These are phyloP conservation scores for Branchipolynoe longqiensis DNA, from an alignment of 2,888 invertebrate genomes.

Conservation along the genomic window DNA sequence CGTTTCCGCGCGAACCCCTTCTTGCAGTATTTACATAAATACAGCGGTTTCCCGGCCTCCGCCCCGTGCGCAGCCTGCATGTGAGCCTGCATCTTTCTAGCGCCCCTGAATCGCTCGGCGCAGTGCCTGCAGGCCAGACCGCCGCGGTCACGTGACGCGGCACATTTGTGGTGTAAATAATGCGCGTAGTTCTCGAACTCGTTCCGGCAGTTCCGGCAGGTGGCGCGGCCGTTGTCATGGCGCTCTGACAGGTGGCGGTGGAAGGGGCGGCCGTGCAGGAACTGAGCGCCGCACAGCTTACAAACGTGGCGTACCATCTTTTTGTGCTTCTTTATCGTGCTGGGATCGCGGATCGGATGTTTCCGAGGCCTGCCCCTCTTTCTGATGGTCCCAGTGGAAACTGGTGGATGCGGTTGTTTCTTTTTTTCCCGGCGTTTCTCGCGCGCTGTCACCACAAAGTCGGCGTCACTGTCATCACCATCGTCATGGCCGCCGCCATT, in stretches of 20 bases:
- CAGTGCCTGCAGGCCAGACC: constrained; percentile 44
- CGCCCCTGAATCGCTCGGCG: constrained; percentile 28
- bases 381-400: background rate
- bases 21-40: constrained; percentile 73
- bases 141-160: background rate
- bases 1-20: constrained; percentile 72
- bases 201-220: constrained; percentile 1
- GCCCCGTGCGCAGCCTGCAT: constrained; percentile 70
- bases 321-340: constrained; percentile 20
- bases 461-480: constrained; percentile 9
- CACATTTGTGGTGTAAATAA: constrained; percentile 45
- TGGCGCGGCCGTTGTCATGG: background rate
- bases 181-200: constrained; percentile 48
- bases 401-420: no score
- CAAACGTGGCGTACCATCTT: constrained; percentile 25
- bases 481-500: background rate
- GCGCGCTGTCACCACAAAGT: no score
- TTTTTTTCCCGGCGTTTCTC: no score
- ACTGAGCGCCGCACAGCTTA: constrained; percentile 14
- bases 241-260: constrained; percentile 22
- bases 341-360: constrained; percentile 25
- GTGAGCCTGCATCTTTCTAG: constrained; percentile 66
- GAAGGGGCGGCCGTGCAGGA: constrained; percentile 51
- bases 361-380: constrained; percentile 36
- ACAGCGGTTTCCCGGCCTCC: constrained; percentile 67